Conservation (phyloP, 2,888 invertebrate species). For the Noctua pronuba region DNA sequence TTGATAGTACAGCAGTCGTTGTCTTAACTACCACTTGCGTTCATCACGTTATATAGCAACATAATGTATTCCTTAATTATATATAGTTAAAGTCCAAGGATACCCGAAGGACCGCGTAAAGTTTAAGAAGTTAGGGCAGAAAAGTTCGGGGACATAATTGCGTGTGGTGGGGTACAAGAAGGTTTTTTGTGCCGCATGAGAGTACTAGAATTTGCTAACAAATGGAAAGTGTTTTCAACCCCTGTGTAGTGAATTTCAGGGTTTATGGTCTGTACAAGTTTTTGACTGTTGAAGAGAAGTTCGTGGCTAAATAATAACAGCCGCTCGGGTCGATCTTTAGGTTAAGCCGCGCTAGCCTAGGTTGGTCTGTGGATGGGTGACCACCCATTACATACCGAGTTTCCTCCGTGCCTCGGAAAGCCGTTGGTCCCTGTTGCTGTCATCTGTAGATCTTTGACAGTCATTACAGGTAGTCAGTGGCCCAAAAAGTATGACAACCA, state of each 20-base stretch:
- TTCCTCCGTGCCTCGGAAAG: too few species aligned
- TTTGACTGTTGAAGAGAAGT: neutral
- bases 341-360: too few species aligned
- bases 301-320: too few species aligned
- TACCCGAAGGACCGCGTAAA: constrained; percentile 17
- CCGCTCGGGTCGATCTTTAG: too few species aligned
- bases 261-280: neutral
- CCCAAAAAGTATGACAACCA: too few species aligned
- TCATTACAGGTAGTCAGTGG: too few species aligned
- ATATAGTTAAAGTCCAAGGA: constrained; percentile 45
- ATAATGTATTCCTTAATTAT: constrained; percentile 56
- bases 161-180: neutral
- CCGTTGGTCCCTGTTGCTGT: too few species aligned
- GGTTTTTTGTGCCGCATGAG: constrained; percentile 23
- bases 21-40: constrained; percentile 55
- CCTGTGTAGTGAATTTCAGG: neutral
- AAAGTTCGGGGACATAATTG: constrained; percentile 44
- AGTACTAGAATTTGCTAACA: constrained; percentile 14
- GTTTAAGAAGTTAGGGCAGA: constrained; percentile 37
- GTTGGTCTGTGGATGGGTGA: too few species aligned
- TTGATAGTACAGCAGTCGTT: constrained; percentile 60
- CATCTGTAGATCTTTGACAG: too few species aligned
- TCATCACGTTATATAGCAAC: constrained; percentile 37
- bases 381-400: too few species aligned
- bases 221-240: constrained; percentile 23